Evolutionary conservation across 2,113 vertebrate genomes (phyloP).

Genomic region (Puntigrus tetrazona): DNA sequence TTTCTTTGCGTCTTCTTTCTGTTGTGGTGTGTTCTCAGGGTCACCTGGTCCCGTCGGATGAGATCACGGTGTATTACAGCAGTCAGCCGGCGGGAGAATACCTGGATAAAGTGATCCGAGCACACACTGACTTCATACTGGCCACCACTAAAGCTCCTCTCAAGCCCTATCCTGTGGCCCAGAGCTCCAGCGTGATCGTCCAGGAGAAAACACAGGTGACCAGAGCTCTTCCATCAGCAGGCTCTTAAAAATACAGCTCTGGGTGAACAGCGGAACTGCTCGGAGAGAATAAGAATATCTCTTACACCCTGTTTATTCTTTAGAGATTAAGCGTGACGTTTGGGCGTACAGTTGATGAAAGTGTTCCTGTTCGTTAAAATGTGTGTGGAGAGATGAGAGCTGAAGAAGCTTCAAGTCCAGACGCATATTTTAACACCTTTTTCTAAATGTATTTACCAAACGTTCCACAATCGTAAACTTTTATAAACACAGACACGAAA

Average conservation of each 20-base stretch:
- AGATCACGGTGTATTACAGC: conserved; percentile 88
- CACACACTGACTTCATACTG: conserved; percentile 89
- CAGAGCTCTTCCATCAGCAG: too few relatives aligned
- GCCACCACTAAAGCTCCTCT: conserved; percentile 91
- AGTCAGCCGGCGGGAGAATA: conserved; percentile 82
- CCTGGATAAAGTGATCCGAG: conserved; percentile 85
- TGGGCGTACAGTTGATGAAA: too few relatives aligned
- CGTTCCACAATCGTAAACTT: not conserved
- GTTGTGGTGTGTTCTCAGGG: conserved; percentile 70
- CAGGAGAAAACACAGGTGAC: conserved; percentile 89
- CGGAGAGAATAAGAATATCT: too few relatives aligned
- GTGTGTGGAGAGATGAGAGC: too few relatives aligned
- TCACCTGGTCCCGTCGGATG: conserved; percentile 91
- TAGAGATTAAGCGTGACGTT: too few relatives aligned
- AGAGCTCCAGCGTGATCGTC: conserved; percentile 81
- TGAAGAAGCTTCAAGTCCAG: too few relatives aligned
- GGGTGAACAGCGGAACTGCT: too few relatives aligned
- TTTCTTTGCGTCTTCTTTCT: too few relatives aligned
- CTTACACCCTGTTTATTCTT: too few relatives aligned
- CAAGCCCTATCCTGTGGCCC: conserved; percentile 82
- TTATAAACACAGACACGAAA: too few relatives aligned
- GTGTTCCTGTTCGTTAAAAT: too few relatives aligned
- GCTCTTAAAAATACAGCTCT: too few relatives aligned
- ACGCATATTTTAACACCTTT: not conserved
- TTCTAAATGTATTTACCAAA: not conserved